phyloP scores from a whole-genome alignment of 1,140 invertebrate genomes.

The Papilio polyxenes region DNA sequence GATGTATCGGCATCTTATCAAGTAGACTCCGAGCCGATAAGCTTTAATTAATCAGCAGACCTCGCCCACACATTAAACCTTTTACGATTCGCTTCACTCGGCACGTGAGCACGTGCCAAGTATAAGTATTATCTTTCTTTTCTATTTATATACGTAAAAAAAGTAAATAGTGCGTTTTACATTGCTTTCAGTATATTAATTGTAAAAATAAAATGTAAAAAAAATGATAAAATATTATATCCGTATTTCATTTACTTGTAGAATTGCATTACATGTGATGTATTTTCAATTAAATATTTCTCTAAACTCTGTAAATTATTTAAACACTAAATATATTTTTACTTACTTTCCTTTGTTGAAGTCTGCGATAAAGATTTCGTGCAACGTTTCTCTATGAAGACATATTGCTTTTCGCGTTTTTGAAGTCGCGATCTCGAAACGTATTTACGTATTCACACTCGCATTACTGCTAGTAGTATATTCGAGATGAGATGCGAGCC shows the following conservation, averaged over 20 bases:
- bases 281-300: no score
- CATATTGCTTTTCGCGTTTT: slow-evolving; percentile 80
- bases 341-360: slow-evolving; percentile 71
- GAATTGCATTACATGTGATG: background rate
- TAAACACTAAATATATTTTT: slow-evolving; percentile 65
- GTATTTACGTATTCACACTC: slow-evolving; percentile 80
- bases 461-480: slow-evolving; percentile 73
- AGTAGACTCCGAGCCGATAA: slow-evolving; percentile 58
- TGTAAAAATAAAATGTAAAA: no score
- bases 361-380: slow-evolving; percentile 72
- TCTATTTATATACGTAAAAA: background rate
- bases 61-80: slow-evolving; percentile 72
- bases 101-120: slow-evolving; percentile 43
- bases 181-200: no score
- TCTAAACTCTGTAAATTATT: slow-evolving; percentile 61
- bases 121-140: slow-evolving; percentile 30
- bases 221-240: no score
- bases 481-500: slow-evolving; percentile 72
- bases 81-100: slow-evolving; percentile 57
- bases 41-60: slow-evolving; percentile 71
- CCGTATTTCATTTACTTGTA: no score
- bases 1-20: slow-evolving; percentile 57
- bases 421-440: slow-evolving; percentile 76
- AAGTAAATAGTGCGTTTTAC: background rate
- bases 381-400: slow-evolving; percentile 72